Conservation (phyloP, 2,113 vertebrate genomes). For the Dasypus novemcinctus region DNA sequence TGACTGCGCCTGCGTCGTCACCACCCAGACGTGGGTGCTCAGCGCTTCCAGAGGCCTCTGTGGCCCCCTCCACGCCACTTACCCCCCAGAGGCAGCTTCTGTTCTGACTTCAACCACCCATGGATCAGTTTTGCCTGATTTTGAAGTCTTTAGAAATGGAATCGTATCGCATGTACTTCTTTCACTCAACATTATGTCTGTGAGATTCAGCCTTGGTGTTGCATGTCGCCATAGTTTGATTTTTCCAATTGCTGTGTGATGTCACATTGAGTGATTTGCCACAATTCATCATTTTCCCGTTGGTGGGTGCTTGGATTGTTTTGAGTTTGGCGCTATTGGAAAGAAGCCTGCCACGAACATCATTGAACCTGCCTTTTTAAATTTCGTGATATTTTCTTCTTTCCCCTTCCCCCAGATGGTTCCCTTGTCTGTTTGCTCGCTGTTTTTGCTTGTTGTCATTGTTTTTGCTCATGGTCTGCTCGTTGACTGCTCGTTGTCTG, state of each 20-base stretch:
- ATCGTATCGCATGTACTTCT: not conserved
- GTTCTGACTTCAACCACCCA: not conserved
- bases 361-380: not conserved
- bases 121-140: not conserved
- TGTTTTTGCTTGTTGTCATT: too few relatives aligned
- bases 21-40: not conserved
- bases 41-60: not conserved
- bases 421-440: too few relatives aligned
- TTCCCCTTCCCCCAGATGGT: too few relatives aligned
- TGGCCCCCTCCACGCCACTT: rapidly evolving
- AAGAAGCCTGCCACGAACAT: not conserved
- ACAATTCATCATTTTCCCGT: not conserved
- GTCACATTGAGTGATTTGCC: not conserved
- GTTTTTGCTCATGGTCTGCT: too few relatives aligned
- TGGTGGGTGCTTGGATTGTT: not conserved
- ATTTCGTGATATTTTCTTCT: too few relatives aligned
- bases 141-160: not conserved
- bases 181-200: not conserved
- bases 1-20: not conserved
- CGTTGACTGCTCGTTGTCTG: too few relatives aligned
- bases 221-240: not conserved
- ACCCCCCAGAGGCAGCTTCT: not conserved
- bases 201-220: not conserved
- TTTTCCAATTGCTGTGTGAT: not conserved
- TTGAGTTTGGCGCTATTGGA: not conserved